Conservation (phyloP, 2,888 invertebrate genomes). For the Cyrtodaria siliqua region DNA sequence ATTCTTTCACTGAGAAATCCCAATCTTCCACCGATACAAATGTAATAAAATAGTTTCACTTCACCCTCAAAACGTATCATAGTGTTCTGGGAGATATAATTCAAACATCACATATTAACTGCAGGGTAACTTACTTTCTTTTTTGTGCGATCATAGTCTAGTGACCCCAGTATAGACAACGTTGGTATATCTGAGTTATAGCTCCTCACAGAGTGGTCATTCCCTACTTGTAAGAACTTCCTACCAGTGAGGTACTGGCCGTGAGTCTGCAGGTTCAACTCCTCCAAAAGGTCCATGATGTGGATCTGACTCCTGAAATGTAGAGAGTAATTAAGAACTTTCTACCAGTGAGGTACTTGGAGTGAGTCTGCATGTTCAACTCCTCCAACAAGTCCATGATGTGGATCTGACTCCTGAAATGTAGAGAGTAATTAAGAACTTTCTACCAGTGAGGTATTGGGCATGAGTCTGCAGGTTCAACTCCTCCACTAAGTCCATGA, state of each 20-base stretch:
- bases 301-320: conserved; percentile 80
- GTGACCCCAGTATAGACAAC: conserved; percentile 75
- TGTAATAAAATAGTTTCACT: no score
- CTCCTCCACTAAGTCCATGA: conserved; percentile 82
- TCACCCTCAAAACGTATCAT: no score
- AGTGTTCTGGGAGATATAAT: no score
- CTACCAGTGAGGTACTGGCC: conserved; percentile 77
- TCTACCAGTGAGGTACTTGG: conserved; percentile 76
- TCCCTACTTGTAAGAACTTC: conserved; percentile 82
- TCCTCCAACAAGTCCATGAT: conserved; percentile 82
- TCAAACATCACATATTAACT: no score
- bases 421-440: conserved; percentile 73
- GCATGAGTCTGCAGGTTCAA: conserved; percentile 78
- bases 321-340: conserved; percentile 77
- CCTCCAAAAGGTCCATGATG: conserved; percentile 81
- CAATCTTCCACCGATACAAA: no score
- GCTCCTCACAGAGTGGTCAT: conserved; percentile 69
- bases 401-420: conserved; percentile 80
- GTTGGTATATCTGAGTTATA: conserved; percentile 82
- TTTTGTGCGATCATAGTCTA: conserved; percentile 81
- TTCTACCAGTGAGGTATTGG: conserved; percentile 79
- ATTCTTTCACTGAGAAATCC: no score
- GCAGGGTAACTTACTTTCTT: conserved; percentile 75
- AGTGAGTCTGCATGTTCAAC: conserved; percentile 78
- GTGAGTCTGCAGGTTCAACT: conserved; percentile 80